Evolutionary conservation across 2,113 vertebrate species (phyloP).

Genomic region (Penelope pileata): DNA sequence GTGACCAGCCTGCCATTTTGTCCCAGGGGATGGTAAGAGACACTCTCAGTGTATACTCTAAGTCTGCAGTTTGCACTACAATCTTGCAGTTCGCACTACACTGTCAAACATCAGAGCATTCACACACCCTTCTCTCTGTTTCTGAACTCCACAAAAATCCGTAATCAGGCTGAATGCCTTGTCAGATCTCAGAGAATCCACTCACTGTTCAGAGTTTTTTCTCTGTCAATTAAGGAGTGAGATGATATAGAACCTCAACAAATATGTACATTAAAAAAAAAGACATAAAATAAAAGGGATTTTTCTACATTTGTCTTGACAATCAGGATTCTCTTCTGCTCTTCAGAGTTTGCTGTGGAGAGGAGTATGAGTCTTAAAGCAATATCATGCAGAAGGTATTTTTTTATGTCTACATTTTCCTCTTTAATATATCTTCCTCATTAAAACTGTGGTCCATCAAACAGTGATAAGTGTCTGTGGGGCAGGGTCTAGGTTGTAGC

Average conservation of each 20-base stretch:
- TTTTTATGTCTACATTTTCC: background rate
- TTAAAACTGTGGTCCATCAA: background rate
- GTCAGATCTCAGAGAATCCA: background rate
- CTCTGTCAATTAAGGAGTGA: background rate
- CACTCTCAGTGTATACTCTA: background rate
- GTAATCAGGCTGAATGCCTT: background rate
- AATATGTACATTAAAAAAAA: background rate
- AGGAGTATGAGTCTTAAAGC: background rate
- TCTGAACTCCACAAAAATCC: background rate
- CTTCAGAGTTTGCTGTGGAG: background rate
- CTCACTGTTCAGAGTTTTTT: background rate
- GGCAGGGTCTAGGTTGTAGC: background rate
- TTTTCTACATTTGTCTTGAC: background rate
- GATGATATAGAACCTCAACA: background rate
- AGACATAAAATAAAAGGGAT: rapidly evolving
- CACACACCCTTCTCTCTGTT: background rate
- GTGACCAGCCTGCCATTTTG: background rate
- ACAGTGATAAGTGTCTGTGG: background rate
- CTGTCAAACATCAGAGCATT: background rate
- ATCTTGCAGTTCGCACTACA: background rate
- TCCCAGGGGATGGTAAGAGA: background rate
- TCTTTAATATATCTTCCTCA: background rate
- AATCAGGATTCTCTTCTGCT: background rate
- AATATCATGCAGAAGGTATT: background rate
- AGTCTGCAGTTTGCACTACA: background rate